Conservation (phyloP, 1,140 invertebrate species). For the Episyrphus balteatus region DNA sequence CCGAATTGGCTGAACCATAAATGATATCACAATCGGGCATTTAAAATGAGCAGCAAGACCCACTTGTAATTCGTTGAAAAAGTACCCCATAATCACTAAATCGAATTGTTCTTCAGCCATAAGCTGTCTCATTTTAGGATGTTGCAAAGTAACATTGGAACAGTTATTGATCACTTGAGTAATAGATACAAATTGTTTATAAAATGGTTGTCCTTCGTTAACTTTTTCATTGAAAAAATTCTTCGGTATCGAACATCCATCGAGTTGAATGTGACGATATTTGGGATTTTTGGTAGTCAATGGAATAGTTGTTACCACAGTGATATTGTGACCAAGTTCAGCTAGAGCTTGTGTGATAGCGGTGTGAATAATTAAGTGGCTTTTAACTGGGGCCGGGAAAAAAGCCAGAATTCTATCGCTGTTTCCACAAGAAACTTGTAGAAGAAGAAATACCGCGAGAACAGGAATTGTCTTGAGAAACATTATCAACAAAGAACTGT, state of each 20-base stretch:
- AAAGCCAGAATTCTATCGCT: conserved; percentile 9
- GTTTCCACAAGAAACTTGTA: too few species aligned
- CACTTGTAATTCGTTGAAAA: conserved; percentile 10
- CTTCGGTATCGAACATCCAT: too few species aligned
- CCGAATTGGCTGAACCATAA: conserved; percentile 4
- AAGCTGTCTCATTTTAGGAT: conserved; percentile 3
- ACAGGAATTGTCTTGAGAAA: too few species aligned
- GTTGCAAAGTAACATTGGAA: conserved; percentile 1
- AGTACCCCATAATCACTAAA: conserved; percentile 10
- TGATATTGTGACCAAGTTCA: conserved; percentile 28
- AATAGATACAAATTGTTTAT: background rate
- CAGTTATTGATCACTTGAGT: background rate
- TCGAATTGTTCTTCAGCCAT: conserved; percentile 7
- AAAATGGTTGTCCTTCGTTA: conserved; percentile 1
- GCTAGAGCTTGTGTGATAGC: conserved; percentile 23
- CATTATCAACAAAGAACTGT: too few species aligned
- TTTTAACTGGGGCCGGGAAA: conserved; percentile 30
- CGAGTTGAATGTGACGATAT: too few species aligned
- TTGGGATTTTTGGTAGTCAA: too few species aligned
- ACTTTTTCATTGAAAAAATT: background rate
- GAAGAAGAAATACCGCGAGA: too few species aligned
- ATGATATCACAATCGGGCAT: conserved; percentile 7
- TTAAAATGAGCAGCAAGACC: conserved; percentile 12
- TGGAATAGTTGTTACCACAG: conserved; percentile 16
- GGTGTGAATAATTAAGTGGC: conserved; percentile 28